Base-by-base conservation (phyloP, 2,888 invertebrate species). In the Synergus umbraculus region DNA sequence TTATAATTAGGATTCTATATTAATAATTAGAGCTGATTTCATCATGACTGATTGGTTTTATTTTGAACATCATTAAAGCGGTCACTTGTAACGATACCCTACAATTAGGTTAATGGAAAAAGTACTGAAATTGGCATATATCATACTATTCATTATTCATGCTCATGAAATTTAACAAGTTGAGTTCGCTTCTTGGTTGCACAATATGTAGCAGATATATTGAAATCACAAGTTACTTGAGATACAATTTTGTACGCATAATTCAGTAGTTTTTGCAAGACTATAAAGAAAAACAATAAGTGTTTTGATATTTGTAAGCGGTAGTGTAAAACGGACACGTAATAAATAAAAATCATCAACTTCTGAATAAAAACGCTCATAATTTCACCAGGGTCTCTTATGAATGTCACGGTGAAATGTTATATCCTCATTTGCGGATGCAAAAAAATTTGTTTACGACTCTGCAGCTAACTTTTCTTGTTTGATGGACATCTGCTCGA, bases 401-500 rank as follows among this genome's bases (percentile, higher is more conserved):
- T 29, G 22, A 60, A 60, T 29, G 8, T 54, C 8, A n/a, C 54
- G 9, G 54, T 54, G 54, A 54, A 54, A 54, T n/a, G 22, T 29
- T 29, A 12, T 22, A 60, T 18, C 12, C 60, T 60, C 22, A 60
- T 29, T 60, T 9, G 60, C 0, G 22, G 22, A 22, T 60, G 22
- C 1, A 29, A 29, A 60, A 60, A 60, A 29, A 60, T 60, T 12
- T 60, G 10, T 60, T 60, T 22, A 60, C 22, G 12, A 22, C 22
- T 18, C n/a, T 54, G n/a, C 3, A 54, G 7, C n/a, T 54, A 54
- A 54, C 8, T 60, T 12, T 60, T 60, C 60, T 60, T 12, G 4
- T 10, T 29, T 60, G 54, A 60, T 60, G 60, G 22, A 60, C 60
- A 60, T 22, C 60, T 22, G 60, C 60, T 60, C 22, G 60, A 60